These are phyloP conservation scores for Aythya baeri DNA, from an alignment of 2,113 vertebrate species.

Conservation along the genomic window DNA sequence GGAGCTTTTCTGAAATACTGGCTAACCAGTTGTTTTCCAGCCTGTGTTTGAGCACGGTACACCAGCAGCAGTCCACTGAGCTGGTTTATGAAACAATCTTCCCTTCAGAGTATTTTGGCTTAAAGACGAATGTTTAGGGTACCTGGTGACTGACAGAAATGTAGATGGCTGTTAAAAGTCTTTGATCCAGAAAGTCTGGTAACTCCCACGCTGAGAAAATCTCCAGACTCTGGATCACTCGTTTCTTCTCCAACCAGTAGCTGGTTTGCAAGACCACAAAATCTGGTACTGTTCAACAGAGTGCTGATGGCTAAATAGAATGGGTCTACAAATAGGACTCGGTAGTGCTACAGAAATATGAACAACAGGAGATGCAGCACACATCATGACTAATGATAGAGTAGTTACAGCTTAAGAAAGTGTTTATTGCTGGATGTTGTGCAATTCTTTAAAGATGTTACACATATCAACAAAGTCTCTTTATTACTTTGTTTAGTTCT, in stretches of 20 bases:
- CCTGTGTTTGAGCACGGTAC: not conserved
- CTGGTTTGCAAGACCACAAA: slow-evolving; percentile 48
- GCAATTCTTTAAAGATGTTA: slow-evolving; percentile 22
- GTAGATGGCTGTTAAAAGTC: not conserved
- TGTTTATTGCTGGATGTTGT: not conserved
- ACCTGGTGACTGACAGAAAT: not conserved
- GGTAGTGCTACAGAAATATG: not conserved
- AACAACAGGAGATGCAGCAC: not conserved
- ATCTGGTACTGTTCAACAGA: slow-evolving; percentile 50
- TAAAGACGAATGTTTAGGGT: not conserved
- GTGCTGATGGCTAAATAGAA: not conserved
- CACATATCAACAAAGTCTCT: not conserved
- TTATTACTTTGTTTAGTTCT: not conserved
- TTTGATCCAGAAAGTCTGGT: not conserved
- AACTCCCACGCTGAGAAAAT: not conserved
- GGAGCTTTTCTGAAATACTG: slow-evolving; percentile 43
- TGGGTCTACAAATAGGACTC: not conserved
- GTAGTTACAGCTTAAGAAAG: not conserved
- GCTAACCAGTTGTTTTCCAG: slow-evolving; percentile 23
- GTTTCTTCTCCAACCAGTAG: slow-evolving; percentile 13
- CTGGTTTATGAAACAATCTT: not conserved
- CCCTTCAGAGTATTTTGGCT: not conserved
- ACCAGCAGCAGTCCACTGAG: not conserved
- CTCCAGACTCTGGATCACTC: not conserved
- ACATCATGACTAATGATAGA: not conserved